Percentiles rank a stretch among this genome's conserved stretches.
These are phyloP conservation scores for Colletes gigas DNA, from an alignment of 1,140 invertebrate species.

Conservation along the genomic window DNA sequence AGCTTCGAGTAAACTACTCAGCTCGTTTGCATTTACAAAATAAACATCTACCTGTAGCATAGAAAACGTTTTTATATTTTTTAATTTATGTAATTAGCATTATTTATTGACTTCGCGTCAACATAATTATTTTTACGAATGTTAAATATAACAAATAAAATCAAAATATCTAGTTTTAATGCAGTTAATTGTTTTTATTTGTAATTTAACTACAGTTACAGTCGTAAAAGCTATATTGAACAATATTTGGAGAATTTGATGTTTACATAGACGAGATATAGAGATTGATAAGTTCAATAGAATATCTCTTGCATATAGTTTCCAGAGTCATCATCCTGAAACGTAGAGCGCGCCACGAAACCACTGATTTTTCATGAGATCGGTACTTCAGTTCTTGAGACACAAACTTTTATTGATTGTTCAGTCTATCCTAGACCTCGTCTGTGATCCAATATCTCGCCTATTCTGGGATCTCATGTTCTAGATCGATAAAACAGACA, in stretches of 20 bases:
- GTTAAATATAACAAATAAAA: background rate
- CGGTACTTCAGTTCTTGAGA: constrained; percentile 20
- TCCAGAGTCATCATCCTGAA: background rate
- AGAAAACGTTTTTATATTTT: constrained; percentile 24
- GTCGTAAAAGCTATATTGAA: background rate
- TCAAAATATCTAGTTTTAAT: background rate
- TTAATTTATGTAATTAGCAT: constrained; percentile 21
- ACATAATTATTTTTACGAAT: background rate
- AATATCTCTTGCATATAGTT: background rate
- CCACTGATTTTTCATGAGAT: background rate
- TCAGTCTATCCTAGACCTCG: background rate
- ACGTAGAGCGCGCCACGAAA: background rate
- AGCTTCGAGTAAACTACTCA: constrained; percentile 56
- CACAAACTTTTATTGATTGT: background rate
- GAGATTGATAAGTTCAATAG: background rate
- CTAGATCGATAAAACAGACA: constrained; percentile 53
- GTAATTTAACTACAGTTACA: background rate
- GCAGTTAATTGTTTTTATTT: background rate
- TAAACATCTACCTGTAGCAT: constrained; percentile 13
- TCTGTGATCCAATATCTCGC: background rate
- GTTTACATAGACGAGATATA: background rate
- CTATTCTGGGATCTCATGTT: background rate
- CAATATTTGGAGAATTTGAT: background rate
- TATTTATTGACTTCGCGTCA: constrained; percentile 21
- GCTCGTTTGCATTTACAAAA: constrained; percentile 62